These are phyloP conservation scores for Theristicus caerulescens DNA, from an alignment of 2,113 vertebrate species.

Conservation along the genomic window DNA sequence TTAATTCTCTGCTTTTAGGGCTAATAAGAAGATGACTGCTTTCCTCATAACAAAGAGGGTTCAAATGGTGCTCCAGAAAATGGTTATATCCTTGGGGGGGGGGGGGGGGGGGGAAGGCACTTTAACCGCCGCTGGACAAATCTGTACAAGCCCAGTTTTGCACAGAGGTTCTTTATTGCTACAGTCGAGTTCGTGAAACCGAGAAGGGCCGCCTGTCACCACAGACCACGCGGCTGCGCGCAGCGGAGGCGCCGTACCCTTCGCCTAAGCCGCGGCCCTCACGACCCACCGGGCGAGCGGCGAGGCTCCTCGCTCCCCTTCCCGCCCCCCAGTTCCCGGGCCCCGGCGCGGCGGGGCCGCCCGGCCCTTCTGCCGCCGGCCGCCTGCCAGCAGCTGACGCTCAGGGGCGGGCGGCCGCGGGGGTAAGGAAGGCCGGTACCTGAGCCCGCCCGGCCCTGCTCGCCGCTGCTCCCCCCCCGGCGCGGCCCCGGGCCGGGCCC, in stretches of 20 bases:
- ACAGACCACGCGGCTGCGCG: rapidly evolving
- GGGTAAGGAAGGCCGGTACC: rapidly evolving
- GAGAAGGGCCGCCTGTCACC: rapidly evolving
- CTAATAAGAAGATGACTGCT: rapidly evolving
- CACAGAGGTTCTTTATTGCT: not conserved
- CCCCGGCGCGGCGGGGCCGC: not conserved
- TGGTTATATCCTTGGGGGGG: rapidly evolving
- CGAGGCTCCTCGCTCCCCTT: rapidly evolving
- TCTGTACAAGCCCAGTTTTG: rapidly evolving
- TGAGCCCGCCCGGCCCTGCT: not conserved
- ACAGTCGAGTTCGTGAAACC: rapidly evolving
- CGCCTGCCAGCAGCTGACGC: too few relatives aligned
- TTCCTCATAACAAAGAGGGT: rapidly evolving
- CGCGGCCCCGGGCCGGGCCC: too few relatives aligned
- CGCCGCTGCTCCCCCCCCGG: not conserved
- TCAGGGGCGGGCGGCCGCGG: too few relatives aligned
- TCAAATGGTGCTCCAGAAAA: not conserved
- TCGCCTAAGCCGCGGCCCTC: not conserved
- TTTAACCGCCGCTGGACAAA: not conserved
- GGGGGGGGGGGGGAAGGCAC: too few relatives aligned
- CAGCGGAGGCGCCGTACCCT: not conserved
- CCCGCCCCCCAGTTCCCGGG: not conserved
- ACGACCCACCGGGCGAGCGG: rapidly evolving
- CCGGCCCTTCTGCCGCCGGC: too few relatives aligned
- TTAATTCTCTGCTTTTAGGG: rapidly evolving